These are phyloP conservation scores for Drosophila subobscura DNA, from an alignment of 1,140 invertebrate species.

Conservation along the genomic window DNA sequence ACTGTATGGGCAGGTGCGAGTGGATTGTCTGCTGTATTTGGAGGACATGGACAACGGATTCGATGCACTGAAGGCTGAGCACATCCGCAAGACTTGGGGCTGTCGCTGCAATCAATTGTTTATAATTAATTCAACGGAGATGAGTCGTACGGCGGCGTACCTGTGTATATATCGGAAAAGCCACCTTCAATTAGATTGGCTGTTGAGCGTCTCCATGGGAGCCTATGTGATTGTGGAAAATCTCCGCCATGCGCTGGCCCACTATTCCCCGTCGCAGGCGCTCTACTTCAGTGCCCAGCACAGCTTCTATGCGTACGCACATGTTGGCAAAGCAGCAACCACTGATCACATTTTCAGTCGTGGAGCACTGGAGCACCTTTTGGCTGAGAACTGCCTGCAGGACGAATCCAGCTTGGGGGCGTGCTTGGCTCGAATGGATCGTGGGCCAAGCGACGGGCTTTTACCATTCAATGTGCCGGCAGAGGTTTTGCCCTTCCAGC, in stretches of 20 bases:
- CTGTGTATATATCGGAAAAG: slow-evolving; percentile 90
- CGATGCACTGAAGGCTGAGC: slow-evolving; percentile 88
- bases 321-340: slow-evolving; percentile 94
- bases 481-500: slow-evolving; percentile 26
- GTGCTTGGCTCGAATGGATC: slow-evolving; percentile 84
- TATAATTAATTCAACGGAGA: slow-evolving; percentile 91
- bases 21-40: slow-evolving; percentile 86
- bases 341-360: slow-evolving; percentile 95
- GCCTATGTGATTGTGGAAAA: slow-evolving; percentile 97
- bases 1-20: slow-evolving; percentile 91
- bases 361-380: slow-evolving; percentile 84
- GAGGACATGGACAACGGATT: slow-evolving; percentile 84
- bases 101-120: slow-evolving; percentile 93
- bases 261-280: slow-evolving; percentile 87
- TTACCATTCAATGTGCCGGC: slow-evolving; percentile 20
- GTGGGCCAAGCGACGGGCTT: slow-evolving; percentile 65
- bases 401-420: slow-evolving; percentile 1
- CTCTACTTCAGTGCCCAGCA: slow-evolving; percentile 95
- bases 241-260: slow-evolving; percentile 92
- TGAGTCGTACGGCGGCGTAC: slow-evolving; percentile 87
- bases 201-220: slow-evolving; percentile 97
- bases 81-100: slow-evolving; percentile 97
- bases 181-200: slow-evolving; percentile 93
- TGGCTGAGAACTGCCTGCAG: slow-evolving; percentile 89
- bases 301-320: slow-evolving; percentile 91